Conservation (phyloP, 1,140 invertebrate species). For the Drosophila yakuba region DNA sequence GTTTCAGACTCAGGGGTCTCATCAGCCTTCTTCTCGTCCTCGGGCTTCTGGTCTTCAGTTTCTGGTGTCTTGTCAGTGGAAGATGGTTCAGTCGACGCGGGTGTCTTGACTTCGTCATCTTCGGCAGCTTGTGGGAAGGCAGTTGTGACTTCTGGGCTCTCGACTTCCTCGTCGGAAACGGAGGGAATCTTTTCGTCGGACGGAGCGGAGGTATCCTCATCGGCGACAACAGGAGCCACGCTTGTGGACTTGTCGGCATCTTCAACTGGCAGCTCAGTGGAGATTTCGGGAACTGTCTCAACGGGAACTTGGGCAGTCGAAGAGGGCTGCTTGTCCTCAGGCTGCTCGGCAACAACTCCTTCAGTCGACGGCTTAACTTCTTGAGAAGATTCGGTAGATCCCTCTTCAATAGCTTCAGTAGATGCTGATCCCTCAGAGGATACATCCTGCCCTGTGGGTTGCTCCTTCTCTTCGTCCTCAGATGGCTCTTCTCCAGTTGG, state of each 20-base stretch:
- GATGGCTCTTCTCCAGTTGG: slow-evolving; percentile 1
- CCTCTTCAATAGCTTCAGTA: slow-evolving; percentile 16
- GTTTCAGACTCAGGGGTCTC: slow-evolving; percentile 32
- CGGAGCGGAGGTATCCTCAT: slow-evolving; percentile 14
- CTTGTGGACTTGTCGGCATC: slow-evolving; percentile 28
- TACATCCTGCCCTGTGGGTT: slow-evolving; percentile 2
- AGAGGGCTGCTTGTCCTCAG: slow-evolving; percentile 28
- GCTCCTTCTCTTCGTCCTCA: slow-evolving; percentile 5
- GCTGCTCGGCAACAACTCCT: neutral
- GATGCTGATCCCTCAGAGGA: neutral
- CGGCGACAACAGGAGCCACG: slow-evolving; percentile 27
- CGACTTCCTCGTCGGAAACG: slow-evolving; percentile 34
- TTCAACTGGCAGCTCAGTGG: slow-evolving; percentile 29
- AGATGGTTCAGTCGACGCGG: slow-evolving; percentile 1
- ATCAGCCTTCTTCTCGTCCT: slow-evolving; percentile 13
- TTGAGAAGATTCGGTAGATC: slow-evolving; percentile 29
- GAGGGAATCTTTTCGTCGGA: slow-evolving; percentile 32
- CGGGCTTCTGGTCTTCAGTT: slow-evolving; percentile 29
- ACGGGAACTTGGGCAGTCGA: slow-evolving; percentile 16
- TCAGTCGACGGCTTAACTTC: slow-evolving; percentile 34
- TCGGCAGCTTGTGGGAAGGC: slow-evolving; percentile 20
- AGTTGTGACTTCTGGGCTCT: slow-evolving; percentile 27
- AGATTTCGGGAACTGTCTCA: slow-evolving; percentile 24
- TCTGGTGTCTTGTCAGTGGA: slow-evolving; percentile 22
- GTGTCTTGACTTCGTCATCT: slow-evolving; percentile 29